A percentile compares a stretch with the other conserved stretches of the same genome.
Conservation (phyloP, 2,113 vertebrate species). For the Cichladusa arquata region DNA sequence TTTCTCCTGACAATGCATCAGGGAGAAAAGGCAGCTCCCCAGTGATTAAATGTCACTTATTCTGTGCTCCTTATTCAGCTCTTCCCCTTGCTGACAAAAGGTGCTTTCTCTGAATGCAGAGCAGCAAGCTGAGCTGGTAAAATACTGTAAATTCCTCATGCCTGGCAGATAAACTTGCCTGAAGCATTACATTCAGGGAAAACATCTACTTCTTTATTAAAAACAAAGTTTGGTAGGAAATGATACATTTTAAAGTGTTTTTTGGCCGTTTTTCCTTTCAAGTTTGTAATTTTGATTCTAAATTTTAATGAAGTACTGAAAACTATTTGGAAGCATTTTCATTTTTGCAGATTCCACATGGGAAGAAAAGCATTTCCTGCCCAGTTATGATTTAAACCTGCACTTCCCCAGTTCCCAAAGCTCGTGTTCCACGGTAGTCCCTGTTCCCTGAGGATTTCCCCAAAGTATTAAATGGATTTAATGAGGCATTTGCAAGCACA, state of each 20-base stretch:
- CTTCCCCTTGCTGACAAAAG: conserved; percentile 16
- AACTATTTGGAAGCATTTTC: not conserved
- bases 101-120: not conserved
- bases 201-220: not conserved
- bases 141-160: not conserved
- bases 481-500: not conserved
- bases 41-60: not conserved
- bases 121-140: not conserved
- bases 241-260: accelerated
- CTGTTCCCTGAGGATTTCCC: not conserved
- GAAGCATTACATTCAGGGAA: not conserved
- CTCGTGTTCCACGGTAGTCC: accelerated
- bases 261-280: not conserved
- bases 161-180: not conserved
- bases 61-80: not conserved
- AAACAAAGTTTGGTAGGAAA: not conserved
- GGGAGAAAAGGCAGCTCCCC: not conserved
- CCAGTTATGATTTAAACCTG: not conserved
- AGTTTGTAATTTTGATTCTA: not conserved
- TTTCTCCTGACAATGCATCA: not conserved
- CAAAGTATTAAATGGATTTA: not conserved
- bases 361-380: not conserved
- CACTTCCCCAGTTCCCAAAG: not conserved
- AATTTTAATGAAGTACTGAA: not conserved
- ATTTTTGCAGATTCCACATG: not conserved